A percentile compares a stretch with the other conserved stretches of the same genome.
phyloP scores from a whole-genome alignment of 2,888 invertebrate genomes.

The Amiota minor region DNA sequence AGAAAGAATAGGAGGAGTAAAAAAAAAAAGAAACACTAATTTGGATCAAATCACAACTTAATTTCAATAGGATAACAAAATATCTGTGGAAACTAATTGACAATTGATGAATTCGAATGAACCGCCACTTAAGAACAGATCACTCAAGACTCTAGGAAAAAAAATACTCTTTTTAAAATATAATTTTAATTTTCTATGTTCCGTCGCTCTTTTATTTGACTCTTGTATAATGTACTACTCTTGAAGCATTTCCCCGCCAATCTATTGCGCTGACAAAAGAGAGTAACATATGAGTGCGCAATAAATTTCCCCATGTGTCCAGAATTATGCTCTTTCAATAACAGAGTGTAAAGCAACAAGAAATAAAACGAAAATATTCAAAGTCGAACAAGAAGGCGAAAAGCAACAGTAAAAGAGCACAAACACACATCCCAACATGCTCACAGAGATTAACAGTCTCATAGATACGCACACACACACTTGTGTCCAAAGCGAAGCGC shows the following conservation, averaged over 20 bases:
- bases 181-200: neutral
- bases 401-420: constrained; percentile 2
- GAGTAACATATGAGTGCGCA: neutral
- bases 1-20: neutral
- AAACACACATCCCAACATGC: neutral
- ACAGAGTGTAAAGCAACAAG: neutral
- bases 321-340: neutral
- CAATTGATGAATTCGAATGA: neutral
- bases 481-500: neutral
- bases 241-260: neutral
- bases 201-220: neutral
- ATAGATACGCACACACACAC: neutral
- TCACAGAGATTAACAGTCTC: constrained; percentile 6
- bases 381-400: neutral
- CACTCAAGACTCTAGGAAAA: neutral
- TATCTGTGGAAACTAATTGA: neutral
- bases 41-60: neutral
- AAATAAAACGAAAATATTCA: too few species aligned
- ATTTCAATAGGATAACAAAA: neutral
- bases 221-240: too few species aligned
- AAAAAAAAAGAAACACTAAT: neutral
- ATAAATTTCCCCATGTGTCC: constrained; percentile 22
- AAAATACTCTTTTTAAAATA: neutral
- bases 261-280: constrained; percentile 17
- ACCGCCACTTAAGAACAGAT: neutral